These are phyloP conservation scores for Lamellibrachia columna DNA, from an alignment of 2,888 invertebrate genomes.

Conservation along the genomic window DNA sequence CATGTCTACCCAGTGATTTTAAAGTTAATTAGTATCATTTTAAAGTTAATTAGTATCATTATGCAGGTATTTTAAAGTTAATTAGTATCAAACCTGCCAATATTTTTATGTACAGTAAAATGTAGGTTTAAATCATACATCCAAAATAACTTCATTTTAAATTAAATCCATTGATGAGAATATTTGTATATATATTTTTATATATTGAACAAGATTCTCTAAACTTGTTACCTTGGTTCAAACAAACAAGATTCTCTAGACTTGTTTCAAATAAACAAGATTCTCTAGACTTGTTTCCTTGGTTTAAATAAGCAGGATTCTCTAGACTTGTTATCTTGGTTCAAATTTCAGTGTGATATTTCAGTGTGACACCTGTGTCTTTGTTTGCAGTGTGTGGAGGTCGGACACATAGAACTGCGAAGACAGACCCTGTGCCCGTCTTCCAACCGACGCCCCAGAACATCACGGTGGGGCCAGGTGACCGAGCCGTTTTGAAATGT, in stretches of 20 bases:
- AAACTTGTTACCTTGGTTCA: background rate
- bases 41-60: background rate
- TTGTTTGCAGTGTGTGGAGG: conserved; percentile 8
- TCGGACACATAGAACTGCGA: background rate
- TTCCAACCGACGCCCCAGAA: conserved; percentile 51
- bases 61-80: background rate
- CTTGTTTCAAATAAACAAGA: too few species aligned
- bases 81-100: background rate
- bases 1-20: background rate
- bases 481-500: conserved; percentile 56
- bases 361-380: background rate
- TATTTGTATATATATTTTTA: too few species aligned
- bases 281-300: too few species aligned
- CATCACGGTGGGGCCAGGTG: conserved; percentile 55
- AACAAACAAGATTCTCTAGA: background rate
- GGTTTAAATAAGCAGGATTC: too few species aligned
- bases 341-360: background rate
- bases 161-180: too few species aligned
- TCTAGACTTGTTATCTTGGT: background rate
- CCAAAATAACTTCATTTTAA: too few species aligned
- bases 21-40: background rate
- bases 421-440: conserved; percentile 38
- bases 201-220: too few species aligned
- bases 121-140: too few species aligned
- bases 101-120: too few species aligned